Percentiles rank a stretch among this genome's conserved stretches.
Evolutionary conservation across 2,113 vertebrate genomes (phyloP).

Genomic region (Nanorana parkeri): DNA sequence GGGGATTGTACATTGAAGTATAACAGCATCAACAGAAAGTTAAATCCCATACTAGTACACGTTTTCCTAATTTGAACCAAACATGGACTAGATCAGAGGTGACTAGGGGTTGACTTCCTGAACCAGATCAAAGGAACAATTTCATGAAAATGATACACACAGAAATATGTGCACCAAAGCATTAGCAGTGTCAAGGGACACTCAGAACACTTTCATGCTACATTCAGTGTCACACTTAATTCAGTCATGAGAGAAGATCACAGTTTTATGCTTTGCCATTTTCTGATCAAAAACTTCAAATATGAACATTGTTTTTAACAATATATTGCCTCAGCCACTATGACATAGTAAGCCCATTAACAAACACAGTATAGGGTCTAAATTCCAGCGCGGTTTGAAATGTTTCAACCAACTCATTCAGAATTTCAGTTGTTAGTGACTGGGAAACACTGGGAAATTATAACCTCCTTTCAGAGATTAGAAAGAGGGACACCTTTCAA

Average conservation of each 20-base stretch:
- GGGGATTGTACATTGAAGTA: too few relatives aligned
- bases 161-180: constrained; percentile 16
- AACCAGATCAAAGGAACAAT: constrained; percentile 29
- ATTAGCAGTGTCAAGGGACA: constrained; percentile 18
- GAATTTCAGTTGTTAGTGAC: too few relatives aligned
- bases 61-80: constrained; percentile 31
- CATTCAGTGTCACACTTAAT: constrained; percentile 7
- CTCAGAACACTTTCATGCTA: constrained; percentile 19
- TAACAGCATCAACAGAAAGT: background rate
- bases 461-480: too few relatives aligned
- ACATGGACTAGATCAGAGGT: constrained; percentile 10
- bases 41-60: constrained; percentile 15
- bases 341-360: too few relatives aligned
- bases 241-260: background rate
- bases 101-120: constrained; percentile 26
- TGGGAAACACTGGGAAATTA: too few relatives aligned
- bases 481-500: too few relatives aligned
- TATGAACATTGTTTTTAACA: background rate
- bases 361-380: too few relatives aligned
- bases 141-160: constrained; percentile 35
- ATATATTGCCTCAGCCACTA: too few relatives aligned
- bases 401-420: too few relatives aligned
- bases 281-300: background rate
- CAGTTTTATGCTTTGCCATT: background rate
- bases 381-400: too few relatives aligned